Conservation (phyloP, 35 echinoderm and acorn worm species). For the Amphiura filiformis region DNA sequence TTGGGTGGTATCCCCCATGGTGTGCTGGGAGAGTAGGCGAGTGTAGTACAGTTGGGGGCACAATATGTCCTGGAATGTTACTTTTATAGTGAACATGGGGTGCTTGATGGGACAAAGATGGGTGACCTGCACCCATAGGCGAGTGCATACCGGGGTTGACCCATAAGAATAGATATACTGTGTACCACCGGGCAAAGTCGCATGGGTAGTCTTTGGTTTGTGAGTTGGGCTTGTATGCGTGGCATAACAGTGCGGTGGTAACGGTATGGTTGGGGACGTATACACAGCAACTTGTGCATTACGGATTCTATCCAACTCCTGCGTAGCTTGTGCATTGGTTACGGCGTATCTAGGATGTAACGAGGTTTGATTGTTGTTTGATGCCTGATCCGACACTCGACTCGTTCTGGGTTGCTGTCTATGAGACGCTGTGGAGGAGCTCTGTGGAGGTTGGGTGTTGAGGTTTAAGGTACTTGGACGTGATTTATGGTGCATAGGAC, state of each 20-base stretch:
- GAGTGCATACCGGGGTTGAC: conserved; percentile 58
- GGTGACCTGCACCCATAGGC: conserved; percentile 37
- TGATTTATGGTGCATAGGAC: conserved; percentile 16
- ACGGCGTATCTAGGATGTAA: background rate
- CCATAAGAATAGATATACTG: conserved; percentile 70
- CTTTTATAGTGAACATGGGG: conserved; percentile 82
- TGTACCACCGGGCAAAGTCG: background rate
- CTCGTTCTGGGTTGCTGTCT: background rate
- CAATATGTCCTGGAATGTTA: conserved; percentile 66
- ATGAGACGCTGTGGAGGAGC: too few species aligned
- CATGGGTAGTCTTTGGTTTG: conserved; percentile 56
- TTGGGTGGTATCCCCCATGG: conserved; percentile 56
- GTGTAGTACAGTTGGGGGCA: conserved; percentile 63
- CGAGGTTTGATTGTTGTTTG: background rate
- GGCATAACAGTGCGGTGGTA: conserved; percentile 5
- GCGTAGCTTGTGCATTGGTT: background rate
- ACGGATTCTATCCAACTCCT: conserved; percentile 15
- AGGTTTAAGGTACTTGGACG: conserved; percentile 30
- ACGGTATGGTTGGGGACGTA: conserved; percentile 27
- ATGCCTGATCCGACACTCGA: background rate
- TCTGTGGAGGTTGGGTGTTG: background rate
- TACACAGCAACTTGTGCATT: conserved; percentile 5
- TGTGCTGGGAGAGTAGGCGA: conserved; percentile 63
- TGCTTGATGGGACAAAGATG: conserved; percentile 44
- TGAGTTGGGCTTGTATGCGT: conserved; percentile 66